These are phyloP conservation scores for Eurytoma californica DNA, from an alignment of 2,888 invertebrate species.

Conservation along the genomic window DNA sequence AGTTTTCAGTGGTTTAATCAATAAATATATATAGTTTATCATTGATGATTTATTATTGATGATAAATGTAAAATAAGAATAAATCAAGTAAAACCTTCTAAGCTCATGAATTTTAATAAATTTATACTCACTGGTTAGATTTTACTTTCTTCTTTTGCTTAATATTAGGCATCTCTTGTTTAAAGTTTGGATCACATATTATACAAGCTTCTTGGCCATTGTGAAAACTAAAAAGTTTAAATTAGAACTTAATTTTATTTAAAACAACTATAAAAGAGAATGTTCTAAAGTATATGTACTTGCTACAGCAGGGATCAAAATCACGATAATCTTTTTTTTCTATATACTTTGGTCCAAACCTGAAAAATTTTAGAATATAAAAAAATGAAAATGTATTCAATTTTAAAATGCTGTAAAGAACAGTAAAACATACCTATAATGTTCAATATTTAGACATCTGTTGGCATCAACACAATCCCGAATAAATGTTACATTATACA, in stretches of 20 bases:
- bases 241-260: neutral
- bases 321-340: slow-evolving; percentile 47
- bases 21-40: too few species aligned
- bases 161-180: slow-evolving; percentile 1
- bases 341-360: slow-evolving; percentile 41
- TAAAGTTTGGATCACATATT: slow-evolving; percentile 47
- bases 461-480: slow-evolving; percentile 56
- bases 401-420: neutral
- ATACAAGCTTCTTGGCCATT: slow-evolving; percentile 41
- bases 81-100: neutral
- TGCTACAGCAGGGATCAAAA: slow-evolving; percentile 52
- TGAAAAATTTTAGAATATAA: slow-evolving; percentile 4
- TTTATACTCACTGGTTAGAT: slow-evolving; percentile 21
- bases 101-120: slow-evolving; percentile 5
- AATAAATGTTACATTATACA: slow-evolving; percentile 53
- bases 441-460: slow-evolving; percentile 51
- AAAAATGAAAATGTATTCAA: neutral
- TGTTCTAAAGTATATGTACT: slow-evolving; percentile 36
- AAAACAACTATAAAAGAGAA: neutral
- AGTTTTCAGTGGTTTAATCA: too few species aligned
- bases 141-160: slow-evolving; percentile 27
- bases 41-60: too few species aligned
- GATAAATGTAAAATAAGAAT: too few species aligned
- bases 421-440: slow-evolving; percentile 42
- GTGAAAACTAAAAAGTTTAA: slow-evolving; percentile 47